Conservation (phyloP, 2,797 vertebrate species). For the Cygnus olor region DNA sequence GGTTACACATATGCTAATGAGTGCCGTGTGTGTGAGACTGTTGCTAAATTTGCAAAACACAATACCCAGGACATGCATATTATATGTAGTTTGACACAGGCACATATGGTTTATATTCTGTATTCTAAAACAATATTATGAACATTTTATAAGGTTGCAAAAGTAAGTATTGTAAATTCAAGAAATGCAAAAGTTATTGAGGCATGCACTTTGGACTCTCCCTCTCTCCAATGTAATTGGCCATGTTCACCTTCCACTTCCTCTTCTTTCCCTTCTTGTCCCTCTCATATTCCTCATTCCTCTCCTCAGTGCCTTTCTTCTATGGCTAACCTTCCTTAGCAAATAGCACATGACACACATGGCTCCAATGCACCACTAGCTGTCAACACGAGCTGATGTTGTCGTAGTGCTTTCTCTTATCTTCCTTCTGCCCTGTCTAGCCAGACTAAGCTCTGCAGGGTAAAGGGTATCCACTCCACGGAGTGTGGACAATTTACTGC, state of each 20-base stretch:
- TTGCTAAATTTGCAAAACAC: constrained; percentile 72
- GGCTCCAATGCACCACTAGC: background rate
- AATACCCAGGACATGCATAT: constrained; percentile 66
- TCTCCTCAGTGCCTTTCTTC: background rate
- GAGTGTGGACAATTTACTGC: background rate
- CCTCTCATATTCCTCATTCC: background rate
- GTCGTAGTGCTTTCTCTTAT: background rate
- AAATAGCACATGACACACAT: background rate
- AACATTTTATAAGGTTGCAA: constrained; percentile 69
- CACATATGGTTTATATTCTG: constrained; percentile 69
- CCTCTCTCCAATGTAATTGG: constrained; percentile 22
- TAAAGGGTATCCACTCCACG: fast-evolving
- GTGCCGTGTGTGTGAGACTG: constrained; percentile 63
- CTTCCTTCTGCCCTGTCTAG: background rate
- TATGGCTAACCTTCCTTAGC: background rate
- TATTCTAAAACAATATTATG: constrained; percentile 66
- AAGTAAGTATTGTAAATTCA: constrained; percentile 68
- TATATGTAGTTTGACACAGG: constrained; percentile 59
- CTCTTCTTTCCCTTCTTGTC: background rate
- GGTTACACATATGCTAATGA: constrained; percentile 65
- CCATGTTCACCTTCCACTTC: constrained; percentile 34
- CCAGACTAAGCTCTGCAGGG: background rate
- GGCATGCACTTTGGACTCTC: constrained; percentile 52
- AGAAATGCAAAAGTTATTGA: constrained; percentile 68
- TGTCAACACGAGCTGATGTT: background rate